These are phyloP conservation scores for Neotoma lepida DNA, from an alignment of 2,113 vertebrate genomes.

Conservation along the genomic window DNA sequence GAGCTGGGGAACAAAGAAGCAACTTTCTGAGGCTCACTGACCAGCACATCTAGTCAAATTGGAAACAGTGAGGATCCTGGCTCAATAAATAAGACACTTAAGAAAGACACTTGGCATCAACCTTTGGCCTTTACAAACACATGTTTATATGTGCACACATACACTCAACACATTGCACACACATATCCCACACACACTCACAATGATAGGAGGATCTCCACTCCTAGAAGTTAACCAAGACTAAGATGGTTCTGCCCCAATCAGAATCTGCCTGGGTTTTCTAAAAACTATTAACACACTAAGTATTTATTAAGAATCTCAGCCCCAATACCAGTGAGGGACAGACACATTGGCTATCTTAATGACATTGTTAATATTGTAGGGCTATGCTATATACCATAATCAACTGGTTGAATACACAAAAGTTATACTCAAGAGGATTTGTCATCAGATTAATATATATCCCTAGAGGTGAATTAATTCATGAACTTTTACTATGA, in stretches of 20 bases:
- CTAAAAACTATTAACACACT: background rate
- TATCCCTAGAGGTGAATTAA: background rate
- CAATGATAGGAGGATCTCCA: background rate
- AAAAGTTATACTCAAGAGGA: background rate
- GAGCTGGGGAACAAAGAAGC: background rate
- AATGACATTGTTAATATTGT: background rate
- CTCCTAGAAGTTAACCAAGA: background rate
- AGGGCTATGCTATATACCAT: too few relatives aligned
- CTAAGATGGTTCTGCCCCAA: too few relatives aligned
- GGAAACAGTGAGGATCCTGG: background rate
- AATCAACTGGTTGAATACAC: too few relatives aligned
- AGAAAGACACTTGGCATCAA: background rate
- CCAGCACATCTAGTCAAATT: background rate
- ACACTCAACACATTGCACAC: background rate
- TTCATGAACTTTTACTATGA: slow-evolving; percentile 16
- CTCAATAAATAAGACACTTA: background rate
- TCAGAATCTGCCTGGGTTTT: background rate
- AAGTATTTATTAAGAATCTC: background rate
- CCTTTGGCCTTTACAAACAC: background rate
- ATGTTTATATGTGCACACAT: background rate
- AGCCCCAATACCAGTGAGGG: background rate
- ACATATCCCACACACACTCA: background rate
- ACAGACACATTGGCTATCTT: background rate
- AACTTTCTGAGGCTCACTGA: background rate
- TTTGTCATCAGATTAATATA: background rate